Percentiles rank a stretch among this genome's conserved stretches.
phyloP scores from a whole-genome alignment of 2,888 invertebrate species.

The Drepana falcataria region DNA sequence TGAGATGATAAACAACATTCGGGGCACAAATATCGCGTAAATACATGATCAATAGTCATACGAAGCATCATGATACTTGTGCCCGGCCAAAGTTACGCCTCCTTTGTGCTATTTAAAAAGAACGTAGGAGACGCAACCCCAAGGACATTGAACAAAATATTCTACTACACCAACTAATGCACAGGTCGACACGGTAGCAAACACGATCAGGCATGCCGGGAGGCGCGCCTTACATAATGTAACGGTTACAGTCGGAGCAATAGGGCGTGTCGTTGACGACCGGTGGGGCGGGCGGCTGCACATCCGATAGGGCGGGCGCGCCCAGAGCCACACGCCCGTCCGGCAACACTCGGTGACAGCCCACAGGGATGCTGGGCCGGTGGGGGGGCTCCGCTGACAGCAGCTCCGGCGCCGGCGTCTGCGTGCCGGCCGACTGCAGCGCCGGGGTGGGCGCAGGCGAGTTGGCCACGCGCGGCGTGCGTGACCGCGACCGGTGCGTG shows the following conservation, averaged over 20 bases:
- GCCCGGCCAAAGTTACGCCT: constrained; percentile 31
- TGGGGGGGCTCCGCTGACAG: constrained; percentile 53
- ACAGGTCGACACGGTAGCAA: constrained; percentile 77
- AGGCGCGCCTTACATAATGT: constrained; percentile 89
- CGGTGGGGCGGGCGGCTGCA: constrained; percentile 47
- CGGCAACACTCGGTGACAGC: constrained; percentile 71
- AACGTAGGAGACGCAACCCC: constrained; percentile 36
- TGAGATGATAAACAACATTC: constrained; percentile 29
- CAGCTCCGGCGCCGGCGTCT: constrained; percentile 46
- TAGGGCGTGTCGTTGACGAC: constrained; percentile 79
- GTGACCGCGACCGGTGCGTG: constrained; percentile 63
- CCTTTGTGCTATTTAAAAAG: constrained; percentile 23
- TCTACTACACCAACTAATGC: constrained; percentile 57
- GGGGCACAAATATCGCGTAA: constrained; percentile 35
- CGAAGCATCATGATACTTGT: constrained; percentile 20
- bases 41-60: constrained; percentile 6
- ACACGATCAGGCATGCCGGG: constrained; percentile 69
- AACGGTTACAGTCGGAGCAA: constrained; percentile 92
- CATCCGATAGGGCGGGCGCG: constrained; percentile 42
- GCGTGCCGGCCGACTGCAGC: constrained; percentile 53
- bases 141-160: constrained; percentile 42
- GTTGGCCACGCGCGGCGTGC: constrained; percentile 61
- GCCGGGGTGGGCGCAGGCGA: constrained; percentile 53
- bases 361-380: constrained; percentile 76
- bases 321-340: constrained; percentile 74